Evolutionary conservation across 2,797 vertebrate genomes (phyloP).

Genomic region (Liparis tanakae): DNA sequence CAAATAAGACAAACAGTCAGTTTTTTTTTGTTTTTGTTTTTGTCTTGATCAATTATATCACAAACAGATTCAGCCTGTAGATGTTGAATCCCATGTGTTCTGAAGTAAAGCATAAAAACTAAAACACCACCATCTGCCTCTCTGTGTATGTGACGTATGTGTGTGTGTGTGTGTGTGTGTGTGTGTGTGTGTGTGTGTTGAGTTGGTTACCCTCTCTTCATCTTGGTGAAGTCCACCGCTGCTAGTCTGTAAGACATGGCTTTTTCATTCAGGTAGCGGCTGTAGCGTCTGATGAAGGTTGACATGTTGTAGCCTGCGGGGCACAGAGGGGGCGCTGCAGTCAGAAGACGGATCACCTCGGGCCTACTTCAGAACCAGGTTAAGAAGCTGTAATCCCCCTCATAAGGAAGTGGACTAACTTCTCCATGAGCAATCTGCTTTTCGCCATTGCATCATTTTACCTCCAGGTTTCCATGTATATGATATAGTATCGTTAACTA

Average conservation of each 20-base stretch:
- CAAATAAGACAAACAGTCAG: not conserved
- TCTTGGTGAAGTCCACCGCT: conserved; percentile 96
- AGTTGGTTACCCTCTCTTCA: conserved; percentile 91
- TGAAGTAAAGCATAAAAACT: not conserved
- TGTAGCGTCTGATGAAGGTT: conserved; percentile 95
- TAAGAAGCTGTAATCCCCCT: conserved; percentile 18
- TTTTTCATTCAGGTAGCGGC: conserved; percentile 97
- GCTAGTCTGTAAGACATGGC: conserved; percentile 94
- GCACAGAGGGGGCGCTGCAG: conserved; percentile 41
- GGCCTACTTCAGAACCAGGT: conserved; percentile 20
- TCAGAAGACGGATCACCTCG: conserved; percentile 31
- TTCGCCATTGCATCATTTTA: not conserved
- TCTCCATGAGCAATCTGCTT: conserved; percentile 6
- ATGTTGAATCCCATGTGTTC: not conserved
- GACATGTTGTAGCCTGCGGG: conserved; percentile 93
- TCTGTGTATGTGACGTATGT: not conserved
- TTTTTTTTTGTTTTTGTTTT: no score
- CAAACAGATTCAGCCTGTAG: not conserved
- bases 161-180: no score
- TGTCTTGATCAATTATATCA: not conserved
- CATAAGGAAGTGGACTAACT: conserved; percentile 33
- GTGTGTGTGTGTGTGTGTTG: no score
- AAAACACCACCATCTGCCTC: not conserved
- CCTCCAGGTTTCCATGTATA: not conserved
- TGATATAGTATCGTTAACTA: conserved; percentile 6